A percentile compares a stretch with the other conserved stretches of the same genome.
phyloP scores from a whole-genome alignment of 1,140 invertebrate species.

The Listronotus bonariensis region DNA sequence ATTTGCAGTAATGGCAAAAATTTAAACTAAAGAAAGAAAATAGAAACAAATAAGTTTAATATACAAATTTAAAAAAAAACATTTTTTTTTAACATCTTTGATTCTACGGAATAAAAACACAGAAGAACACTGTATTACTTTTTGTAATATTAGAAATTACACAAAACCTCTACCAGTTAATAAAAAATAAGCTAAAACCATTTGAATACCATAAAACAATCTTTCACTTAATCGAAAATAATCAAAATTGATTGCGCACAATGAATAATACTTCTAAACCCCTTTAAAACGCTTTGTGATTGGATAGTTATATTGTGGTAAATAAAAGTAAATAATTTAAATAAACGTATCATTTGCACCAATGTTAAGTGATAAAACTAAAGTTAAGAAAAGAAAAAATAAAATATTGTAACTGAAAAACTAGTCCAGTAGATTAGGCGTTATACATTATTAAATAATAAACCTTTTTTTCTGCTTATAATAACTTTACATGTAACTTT shows the following conservation, averaged over 20 bases:
- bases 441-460: slow-evolving; percentile 19
- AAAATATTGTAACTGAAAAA: slow-evolving; percentile 31
- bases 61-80: too few relatives aligned
- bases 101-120: too few relatives aligned
- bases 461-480: slow-evolving; percentile 31
- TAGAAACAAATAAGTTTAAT: too few relatives aligned
- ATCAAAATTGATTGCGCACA: too few relatives aligned
- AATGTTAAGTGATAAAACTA: slow-evolving; percentile 28
- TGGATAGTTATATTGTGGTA: slow-evolving; percentile 3
- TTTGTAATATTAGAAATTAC: too few relatives aligned
- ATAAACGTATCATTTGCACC: slow-evolving; percentile 25
- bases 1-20: too few relatives aligned
- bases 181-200: not conserved
- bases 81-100: too few relatives aligned
- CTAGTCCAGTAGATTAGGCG: slow-evolving; percentile 39
- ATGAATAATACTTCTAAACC: not conserved
- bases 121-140: too few relatives aligned
- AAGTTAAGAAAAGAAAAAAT: slow-evolving; percentile 25
- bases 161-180: too few relatives aligned
- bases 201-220: not conserved
- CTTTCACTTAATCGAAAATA: too few relatives aligned
- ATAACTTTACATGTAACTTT: slow-evolving; percentile 16
- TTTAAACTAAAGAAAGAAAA: too few relatives aligned
- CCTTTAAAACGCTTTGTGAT: slow-evolving; percentile 4
- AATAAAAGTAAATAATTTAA: not conserved